Base-by-base conservation (phyloP, 2,888 invertebrate genomes). In the Cosmorhoe ocellata region DNA sequence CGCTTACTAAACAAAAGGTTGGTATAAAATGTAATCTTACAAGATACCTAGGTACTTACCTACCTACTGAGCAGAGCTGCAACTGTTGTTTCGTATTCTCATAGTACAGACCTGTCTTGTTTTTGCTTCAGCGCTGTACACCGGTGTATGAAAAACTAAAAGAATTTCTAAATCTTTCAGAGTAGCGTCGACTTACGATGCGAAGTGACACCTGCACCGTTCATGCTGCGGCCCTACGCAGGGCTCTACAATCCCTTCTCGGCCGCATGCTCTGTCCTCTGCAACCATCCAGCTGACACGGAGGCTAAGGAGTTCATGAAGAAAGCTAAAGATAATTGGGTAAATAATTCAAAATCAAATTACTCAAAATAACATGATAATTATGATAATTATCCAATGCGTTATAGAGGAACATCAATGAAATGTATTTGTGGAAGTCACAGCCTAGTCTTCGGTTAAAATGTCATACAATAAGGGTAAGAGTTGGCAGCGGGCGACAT, bases 171-270 rank as follows among this genome's bases (percentile, higher is more conserved):
- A 24, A 18, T 6, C 2, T 53, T 53, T 32, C 74, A 85, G 78
- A 73, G 63, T 51, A 67, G 68, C 26, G 57, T 91, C 30, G 87
- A 92, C 46, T 71, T 93, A 53, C 81, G 84, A 69, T 93, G 93
- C 67, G 91, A 93, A 7, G 92, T 93, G 9, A 90, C 89, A 22
- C 94, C 94, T 1, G 95, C 95, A 1, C 95, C 95, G 3, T 94
- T 94, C 52, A 92, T 93, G 50, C 83, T 96, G 32, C 93, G 96
- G 39, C 96, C 96, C 0, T 95, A 95, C 70, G 95, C 96, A 1
- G 95, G 94, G 0, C 88, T 96, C 0, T 96, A 93, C 82, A 96
- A 96, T 80, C 96, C 96, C 0, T 96, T 94, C 79, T 92, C 95
- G 0, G 92, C 93, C 56, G 93, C 93, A 4, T 97, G 96, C 73